Conservation (phyloP, 1,140 invertebrate species). For the Eurytemora carolleeae region DNA sequence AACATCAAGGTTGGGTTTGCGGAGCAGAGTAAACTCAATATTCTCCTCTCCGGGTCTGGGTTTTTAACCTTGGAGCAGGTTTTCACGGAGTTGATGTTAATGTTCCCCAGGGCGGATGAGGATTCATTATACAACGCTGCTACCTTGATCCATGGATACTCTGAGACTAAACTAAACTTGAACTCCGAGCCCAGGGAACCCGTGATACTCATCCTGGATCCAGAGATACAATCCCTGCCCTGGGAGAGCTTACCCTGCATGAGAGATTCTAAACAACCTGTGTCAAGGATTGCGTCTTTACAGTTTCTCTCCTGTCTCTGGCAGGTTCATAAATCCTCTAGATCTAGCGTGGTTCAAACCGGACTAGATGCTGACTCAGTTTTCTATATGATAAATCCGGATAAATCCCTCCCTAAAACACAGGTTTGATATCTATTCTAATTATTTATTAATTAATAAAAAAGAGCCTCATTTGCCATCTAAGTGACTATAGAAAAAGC, state of each 20-base stretch:
- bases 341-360: background rate
- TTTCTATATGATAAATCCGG: background rate
- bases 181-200: background rate
- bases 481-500: too few species aligned
- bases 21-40: too few species aligned
- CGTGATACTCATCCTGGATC: background rate
- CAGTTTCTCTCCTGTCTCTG: background rate
- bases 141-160: background rate
- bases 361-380: background rate
- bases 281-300: background rate
- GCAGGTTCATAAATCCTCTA: background rate
- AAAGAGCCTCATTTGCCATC: too few species aligned
- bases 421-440: too few species aligned
- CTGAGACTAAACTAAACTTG: background rate
- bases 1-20: too few species aligned
- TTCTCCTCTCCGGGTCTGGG: background rate
- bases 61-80: background rate
- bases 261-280: background rate
- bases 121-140: background rate
- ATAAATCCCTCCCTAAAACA: background rate
- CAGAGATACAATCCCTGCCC: background rate
- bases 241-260: background rate
- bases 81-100: background rate
- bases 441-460: too few species aligned
- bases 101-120: background rate